Evolutionary conservation across 2,797 vertebrate species (phyloP), one percentile per base, ranked within the genome.

Genomic region (Buceros bicornis): DNA sequence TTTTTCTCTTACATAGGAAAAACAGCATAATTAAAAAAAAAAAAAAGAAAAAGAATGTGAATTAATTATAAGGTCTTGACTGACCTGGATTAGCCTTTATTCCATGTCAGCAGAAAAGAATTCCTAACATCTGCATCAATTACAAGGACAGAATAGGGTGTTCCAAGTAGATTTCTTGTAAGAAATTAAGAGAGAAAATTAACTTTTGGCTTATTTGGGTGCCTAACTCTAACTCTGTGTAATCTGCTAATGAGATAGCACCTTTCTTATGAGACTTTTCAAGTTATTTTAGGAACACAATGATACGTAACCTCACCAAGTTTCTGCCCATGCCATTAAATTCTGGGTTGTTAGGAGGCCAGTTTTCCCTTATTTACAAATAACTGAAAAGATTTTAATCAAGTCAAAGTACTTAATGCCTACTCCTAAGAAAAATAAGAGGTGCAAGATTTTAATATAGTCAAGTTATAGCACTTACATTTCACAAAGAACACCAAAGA

Each of bases 11-110:
- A 33, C 33, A 33, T 33, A 33, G 33, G 33, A 33, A 33, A 33
- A 33, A 33, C 33, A 33, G 33, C 33, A 33, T 6, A 33, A 33
- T 33, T 33, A 33, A 33, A 33, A 33, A 33, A 21, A 18, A 16
- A 14, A 26, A 6, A 42, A 14, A 13, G 10, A 56, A 65, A 62
- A 93, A 91, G 57, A 94, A 79, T 51, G 72, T 79, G 70, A 90
- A 82, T 97, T 96, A 97, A 97, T 97, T 97, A 97, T 93, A 97
- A 96, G 87, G 96, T 40, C 96, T 71, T 95, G 96, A 97, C 21
- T 90, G 97, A 96, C 95, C 92, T 65, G 90, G 90, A 97, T 97
- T 97, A 98, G 84, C 70, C 86, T 95, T 97, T 93, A 92, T 94
- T 94, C 87, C 73, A 76, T 83, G 87, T 95, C 95, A 96, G 82